These are phyloP conservation scores for Alsophila aescularia DNA, from an alignment of 2,888 invertebrate species.

Conservation along the genomic window DNA sequence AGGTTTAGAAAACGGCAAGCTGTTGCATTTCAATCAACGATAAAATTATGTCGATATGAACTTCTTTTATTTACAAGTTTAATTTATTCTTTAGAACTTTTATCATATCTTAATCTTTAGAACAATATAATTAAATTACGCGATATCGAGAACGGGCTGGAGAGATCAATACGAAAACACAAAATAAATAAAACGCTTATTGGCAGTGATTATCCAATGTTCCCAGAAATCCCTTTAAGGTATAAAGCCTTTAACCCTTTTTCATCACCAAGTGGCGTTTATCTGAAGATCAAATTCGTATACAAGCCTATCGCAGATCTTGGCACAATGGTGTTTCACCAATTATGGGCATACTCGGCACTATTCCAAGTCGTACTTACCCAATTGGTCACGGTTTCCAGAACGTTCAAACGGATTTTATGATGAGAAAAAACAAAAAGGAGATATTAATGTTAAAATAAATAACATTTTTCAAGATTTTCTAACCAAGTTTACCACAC, in stretches of 20 bases:
- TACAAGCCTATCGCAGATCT: constrained; percentile 28
- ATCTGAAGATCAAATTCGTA: constrained; percentile 17
- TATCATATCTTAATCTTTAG: too few relatives aligned
- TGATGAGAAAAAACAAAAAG: background rate
- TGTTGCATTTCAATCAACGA: too few relatives aligned
- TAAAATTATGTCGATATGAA: too few relatives aligned
- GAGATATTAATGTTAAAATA: background rate
- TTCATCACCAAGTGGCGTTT: constrained; percentile 9
- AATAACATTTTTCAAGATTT: background rate
- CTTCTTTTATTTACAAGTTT: too few relatives aligned
- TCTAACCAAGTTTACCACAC: too few relatives aligned
- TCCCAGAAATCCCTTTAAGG: constrained; percentile 12
- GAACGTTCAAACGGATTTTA: constrained; percentile 10
- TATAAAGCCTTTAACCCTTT: constrained; percentile 8
- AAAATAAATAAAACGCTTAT: background rate
- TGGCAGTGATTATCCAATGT: background rate
- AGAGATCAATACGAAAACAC: too few relatives aligned
- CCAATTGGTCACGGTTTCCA: constrained; percentile 26
- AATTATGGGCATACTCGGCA: constrained; percentile 14
- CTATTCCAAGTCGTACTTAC: constrained; percentile 18
- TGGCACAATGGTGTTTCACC: constrained; percentile 16
- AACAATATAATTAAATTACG: too few relatives aligned
- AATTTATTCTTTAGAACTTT: too few relatives aligned
- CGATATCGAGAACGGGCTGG: too few relatives aligned
- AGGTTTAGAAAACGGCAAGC: too few relatives aligned